Percentiles rank a stretch among this genome's conserved stretches.
phyloP scores from a whole-genome alignment of 2,797 vertebrate genomes.

The Phrynocephalus vlangalii region DNA sequence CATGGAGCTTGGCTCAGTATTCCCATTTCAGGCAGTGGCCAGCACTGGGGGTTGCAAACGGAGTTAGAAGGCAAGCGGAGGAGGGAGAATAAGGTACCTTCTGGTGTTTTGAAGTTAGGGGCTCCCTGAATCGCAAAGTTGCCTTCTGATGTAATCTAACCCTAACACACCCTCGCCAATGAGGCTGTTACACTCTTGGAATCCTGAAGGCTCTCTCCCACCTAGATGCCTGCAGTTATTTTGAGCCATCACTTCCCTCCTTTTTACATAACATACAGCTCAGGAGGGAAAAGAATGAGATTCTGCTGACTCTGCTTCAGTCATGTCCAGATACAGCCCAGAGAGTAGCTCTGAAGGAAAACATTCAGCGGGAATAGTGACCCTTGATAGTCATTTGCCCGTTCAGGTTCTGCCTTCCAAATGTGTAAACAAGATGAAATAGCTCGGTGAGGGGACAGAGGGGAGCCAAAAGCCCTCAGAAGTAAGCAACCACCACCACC shows the following conservation, averaged over 20 bases:
- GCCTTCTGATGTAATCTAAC: neutral
- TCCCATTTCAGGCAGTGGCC: neutral
- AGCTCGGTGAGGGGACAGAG: constrained; percentile 4
- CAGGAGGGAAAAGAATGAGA: neutral
- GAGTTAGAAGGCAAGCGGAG: neutral
- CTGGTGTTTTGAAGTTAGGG: neutral
- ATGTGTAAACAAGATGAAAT: neutral
- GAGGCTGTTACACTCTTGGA: neutral
- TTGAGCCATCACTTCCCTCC: neutral
- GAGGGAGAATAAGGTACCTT: neutral
- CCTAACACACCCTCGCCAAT: neutral
- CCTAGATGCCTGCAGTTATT: neutral
- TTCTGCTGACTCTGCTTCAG: constrained; percentile 17
- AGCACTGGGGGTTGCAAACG: neutral
- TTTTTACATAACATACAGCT: neutral
- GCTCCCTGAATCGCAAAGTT: neutral
- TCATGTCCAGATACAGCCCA: constrained; percentile 4
- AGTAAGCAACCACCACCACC: neutral
- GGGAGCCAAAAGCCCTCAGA: neutral
- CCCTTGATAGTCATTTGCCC: neutral
- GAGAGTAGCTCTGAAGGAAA: neutral
- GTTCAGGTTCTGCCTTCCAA: constrained; percentile 5
- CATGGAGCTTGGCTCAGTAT: constrained; percentile 17
- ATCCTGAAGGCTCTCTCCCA: constrained; percentile 4
- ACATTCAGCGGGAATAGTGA: neutral